Conservation (phyloP, 35 echinoderm and acorn worm species). For the Acanthaster planci region DNA sequence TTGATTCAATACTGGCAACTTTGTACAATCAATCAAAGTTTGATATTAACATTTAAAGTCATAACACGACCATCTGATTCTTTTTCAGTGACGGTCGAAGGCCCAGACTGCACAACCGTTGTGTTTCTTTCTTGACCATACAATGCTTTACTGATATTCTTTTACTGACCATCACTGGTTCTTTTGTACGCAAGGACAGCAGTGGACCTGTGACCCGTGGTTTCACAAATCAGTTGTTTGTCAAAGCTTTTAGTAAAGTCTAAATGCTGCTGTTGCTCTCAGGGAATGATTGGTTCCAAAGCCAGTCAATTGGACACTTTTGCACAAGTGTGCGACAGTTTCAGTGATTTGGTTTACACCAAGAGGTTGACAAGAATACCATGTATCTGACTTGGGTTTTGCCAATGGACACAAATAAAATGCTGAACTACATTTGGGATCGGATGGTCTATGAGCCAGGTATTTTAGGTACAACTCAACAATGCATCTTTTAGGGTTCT, state of each 20-base stretch:
- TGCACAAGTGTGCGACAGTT: constrained; percentile 21
- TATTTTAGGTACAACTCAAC: constrained; percentile 25
- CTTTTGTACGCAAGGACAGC: not conserved
- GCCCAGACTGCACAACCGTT: too few relatives aligned
- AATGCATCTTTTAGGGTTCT: not conserved
- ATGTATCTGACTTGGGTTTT: not conserved
- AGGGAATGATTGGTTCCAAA: constrained; percentile 21
- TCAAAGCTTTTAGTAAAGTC: not conserved
- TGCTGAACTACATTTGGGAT: not conserved
- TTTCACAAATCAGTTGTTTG: not conserved
- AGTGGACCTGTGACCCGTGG: not conserved
- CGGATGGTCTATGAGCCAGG: not conserved
- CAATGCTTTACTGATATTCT: not conserved
- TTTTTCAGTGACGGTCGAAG: too few relatives aligned
- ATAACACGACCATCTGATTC: too few relatives aligned
- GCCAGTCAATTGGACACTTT: not conserved
- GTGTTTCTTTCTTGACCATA: not conserved
- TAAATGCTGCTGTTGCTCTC: constrained; percentile 20
- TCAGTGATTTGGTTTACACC: not conserved
- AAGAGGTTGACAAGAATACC: constrained; percentile 1
- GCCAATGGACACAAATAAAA: constrained; percentile 27
- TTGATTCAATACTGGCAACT: too few relatives aligned
- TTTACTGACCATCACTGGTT: not conserved
- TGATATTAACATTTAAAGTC: too few relatives aligned
- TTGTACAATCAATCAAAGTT: too few relatives aligned